phyloP scores from a whole-genome alignment of 2,113 vertebrate genomes.

The Calonectris borealis region DNA sequence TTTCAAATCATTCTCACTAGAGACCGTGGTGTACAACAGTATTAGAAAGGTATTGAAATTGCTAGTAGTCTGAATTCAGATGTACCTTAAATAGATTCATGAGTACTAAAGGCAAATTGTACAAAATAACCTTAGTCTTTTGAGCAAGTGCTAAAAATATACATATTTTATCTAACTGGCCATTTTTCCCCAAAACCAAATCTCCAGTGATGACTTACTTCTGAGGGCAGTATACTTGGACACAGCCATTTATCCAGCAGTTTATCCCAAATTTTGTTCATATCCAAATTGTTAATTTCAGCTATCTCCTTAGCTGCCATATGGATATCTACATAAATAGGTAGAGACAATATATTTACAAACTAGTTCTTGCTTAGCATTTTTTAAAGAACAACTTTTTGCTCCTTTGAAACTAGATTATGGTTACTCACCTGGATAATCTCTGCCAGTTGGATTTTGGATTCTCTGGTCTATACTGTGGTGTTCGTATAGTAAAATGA shows the following conservation, averaged over 20 bases:
- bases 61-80: background rate
- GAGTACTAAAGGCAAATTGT: background rate
- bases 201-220: slow-evolving; percentile 66
- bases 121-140: background rate
- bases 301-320: slow-evolving; percentile 87
- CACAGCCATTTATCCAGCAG: slow-evolving; percentile 94
- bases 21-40: background rate
- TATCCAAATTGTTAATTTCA: slow-evolving; percentile 84
- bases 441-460: slow-evolving; percentile 71
- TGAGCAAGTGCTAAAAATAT: background rate
- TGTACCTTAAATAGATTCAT: background rate
- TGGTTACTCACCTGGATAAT: slow-evolving; percentile 82
- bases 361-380: background rate
- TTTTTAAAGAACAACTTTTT: background rate
- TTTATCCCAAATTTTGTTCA: slow-evolving; percentile 85
- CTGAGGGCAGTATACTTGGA: slow-evolving; percentile 69
- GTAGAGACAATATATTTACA: background rate
- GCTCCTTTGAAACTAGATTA: background rate
- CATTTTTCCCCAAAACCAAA: background rate
- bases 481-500: slow-evolving; percentile 87
- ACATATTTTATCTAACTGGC: background rate
- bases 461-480: slow-evolving; percentile 83
- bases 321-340: slow-evolving; percentile 83
- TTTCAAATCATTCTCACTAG: background rate
- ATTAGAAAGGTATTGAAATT: background rate